Percentiles rank a stretch among this genome's conserved stretches.
Evolutionary conservation across 2,797 vertebrate species (phyloP).

Genomic region (Hirundo rustica): DNA sequence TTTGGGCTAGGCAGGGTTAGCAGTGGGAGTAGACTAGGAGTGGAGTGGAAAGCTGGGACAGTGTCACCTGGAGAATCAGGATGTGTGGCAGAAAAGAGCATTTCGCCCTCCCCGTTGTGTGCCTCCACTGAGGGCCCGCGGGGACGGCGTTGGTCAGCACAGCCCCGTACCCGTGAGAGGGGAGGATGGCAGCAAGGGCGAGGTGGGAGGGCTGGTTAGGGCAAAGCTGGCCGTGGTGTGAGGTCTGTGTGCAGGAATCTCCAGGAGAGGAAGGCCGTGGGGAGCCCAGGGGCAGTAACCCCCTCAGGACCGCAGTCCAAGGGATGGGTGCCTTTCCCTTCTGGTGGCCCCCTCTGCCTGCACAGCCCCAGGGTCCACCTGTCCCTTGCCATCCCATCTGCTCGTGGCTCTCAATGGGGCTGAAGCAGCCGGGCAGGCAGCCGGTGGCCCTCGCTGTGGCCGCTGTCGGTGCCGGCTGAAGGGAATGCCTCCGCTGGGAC

Average conservation of each 20-base stretch:
- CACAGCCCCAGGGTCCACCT: neutral
- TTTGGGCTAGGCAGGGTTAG: neutral
- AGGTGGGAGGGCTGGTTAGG: neutral
- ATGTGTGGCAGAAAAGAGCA: accelerated
- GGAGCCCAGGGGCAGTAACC: neutral
- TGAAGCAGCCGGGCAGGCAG: accelerated
- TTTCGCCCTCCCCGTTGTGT: accelerated
- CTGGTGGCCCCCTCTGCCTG: neutral
- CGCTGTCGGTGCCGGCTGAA: accelerated
- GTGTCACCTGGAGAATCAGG: too few relatives aligned
- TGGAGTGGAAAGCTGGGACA: neutral
- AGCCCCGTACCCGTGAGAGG: neutral
- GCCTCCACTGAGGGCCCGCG: accelerated
- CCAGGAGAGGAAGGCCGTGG: neutral
- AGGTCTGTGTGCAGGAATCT: neutral
- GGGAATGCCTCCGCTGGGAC: accelerated
- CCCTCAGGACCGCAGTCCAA: accelerated
- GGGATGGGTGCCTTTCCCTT: neutral
- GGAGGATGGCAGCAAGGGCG: neutral
- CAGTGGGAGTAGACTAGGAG: accelerated
- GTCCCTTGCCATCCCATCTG: accelerated
- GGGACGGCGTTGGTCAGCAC: neutral
- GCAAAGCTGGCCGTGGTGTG: neutral
- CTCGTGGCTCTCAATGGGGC: accelerated
- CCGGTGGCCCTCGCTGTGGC: neutral